Evolutionary conservation across 2,113 vertebrate species (phyloP).

Genomic region (Mobula hypostoma): DNA sequence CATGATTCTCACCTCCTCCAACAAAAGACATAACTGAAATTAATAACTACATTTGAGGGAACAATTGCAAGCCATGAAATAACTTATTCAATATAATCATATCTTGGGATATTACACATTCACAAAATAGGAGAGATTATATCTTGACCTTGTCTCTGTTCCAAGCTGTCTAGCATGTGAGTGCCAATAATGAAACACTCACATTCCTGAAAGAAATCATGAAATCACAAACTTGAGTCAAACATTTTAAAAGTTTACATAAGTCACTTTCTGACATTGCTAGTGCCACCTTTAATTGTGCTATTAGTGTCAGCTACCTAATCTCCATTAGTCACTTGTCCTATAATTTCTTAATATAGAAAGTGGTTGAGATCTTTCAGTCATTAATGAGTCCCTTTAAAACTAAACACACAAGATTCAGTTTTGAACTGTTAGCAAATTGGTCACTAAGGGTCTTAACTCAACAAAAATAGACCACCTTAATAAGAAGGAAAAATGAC

Average conservation of each 20-base stretch:
- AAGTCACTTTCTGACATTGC: background rate
- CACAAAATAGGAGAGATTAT: background rate
- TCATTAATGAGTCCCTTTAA: background rate
- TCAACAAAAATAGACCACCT: background rate
- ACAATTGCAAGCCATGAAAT: background rate
- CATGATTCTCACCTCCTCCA: background rate
- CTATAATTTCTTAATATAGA: background rate
- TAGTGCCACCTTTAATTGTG: background rate
- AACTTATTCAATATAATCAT: background rate
- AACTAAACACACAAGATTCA: background rate
- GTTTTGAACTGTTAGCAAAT: background rate
- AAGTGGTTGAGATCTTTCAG: background rate
- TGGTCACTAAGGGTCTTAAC: background rate
- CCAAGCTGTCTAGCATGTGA: background rate
- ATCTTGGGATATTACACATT: background rate
- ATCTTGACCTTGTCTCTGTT: background rate
- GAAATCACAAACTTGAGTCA: background rate
- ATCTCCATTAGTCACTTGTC: background rate
- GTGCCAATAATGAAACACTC: background rate
- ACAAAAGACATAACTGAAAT: background rate
- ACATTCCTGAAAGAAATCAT: background rate
- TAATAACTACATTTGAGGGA: background rate
- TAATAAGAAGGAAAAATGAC: background rate
- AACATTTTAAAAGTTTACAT: background rate
- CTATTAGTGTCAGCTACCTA: background rate